Percentiles rank a stretch among this genome's conserved stretches.
Conservation (phyloP, 2,888 invertebrate species). For the Cactoblastis cactorum region DNA sequence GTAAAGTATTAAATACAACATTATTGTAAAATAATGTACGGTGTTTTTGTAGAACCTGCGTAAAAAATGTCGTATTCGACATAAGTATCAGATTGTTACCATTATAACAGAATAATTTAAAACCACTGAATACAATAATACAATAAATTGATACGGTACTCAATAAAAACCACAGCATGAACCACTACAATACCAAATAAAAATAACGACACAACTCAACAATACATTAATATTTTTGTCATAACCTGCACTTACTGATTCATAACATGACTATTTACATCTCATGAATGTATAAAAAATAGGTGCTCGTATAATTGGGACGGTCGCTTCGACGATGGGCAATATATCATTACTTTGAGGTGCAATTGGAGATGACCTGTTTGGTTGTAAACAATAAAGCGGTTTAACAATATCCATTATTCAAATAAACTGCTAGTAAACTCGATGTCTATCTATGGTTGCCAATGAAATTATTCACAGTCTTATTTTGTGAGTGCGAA, state of each 20-base stretch:
- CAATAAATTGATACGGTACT: constrained; percentile 3
- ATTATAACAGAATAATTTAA: background rate
- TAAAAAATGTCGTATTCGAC: background rate
- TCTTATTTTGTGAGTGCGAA: constrained; percentile 4
- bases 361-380: constrained; percentile 9
- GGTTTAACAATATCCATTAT: constrained; percentile 15
- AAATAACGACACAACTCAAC: background rate
- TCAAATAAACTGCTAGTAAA: constrained; percentile 15
- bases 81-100: background rate
- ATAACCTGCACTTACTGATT: constrained; percentile 11
- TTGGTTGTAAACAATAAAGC: constrained; percentile 14
- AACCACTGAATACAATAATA: background rate
- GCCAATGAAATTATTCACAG: constrained; percentile 9
- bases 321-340: background rate
- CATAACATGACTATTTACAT: constrained; percentile 14
- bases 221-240: constrained; percentile 11
- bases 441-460: constrained; percentile 12
- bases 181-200: constrained; percentile 9
- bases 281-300: constrained; percentile 10
- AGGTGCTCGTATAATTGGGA: constrained; percentile 12
- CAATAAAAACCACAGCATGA: background rate
- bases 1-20: too few species aligned
- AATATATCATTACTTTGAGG: constrained; percentile 1
- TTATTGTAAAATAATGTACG: too few species aligned
- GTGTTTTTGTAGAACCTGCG: too few species aligned